A percentile compares a stretch with the other conserved stretches of the same genome.
Conservation (phyloP, 2,113 vertebrate species). For the Astur gentilis region DNA sequence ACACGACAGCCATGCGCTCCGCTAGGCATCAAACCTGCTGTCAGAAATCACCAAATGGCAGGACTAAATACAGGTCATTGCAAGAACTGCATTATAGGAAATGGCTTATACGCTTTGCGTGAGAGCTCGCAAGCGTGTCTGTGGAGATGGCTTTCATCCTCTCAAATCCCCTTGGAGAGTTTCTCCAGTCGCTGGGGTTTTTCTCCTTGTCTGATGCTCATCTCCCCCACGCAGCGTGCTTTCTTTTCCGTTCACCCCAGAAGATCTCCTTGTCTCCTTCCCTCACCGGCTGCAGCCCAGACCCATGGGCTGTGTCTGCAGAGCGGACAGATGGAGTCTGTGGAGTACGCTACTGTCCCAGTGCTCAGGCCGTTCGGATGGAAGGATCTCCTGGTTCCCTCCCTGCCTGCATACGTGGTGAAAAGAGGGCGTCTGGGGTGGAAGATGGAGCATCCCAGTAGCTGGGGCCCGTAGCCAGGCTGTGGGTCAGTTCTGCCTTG, state of each 20-base stretch:
- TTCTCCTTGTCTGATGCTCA: background rate
- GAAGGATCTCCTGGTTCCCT: background rate
- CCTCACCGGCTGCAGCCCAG: background rate
- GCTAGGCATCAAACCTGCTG: rapidly evolving
- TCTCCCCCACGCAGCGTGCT: background rate
- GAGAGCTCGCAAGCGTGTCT: background rate
- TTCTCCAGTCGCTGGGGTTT: background rate
- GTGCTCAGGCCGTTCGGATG: rapidly evolving
- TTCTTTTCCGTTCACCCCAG: background rate
- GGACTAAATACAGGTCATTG: background rate
- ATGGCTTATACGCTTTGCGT: background rate
- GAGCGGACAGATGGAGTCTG: rapidly evolving
- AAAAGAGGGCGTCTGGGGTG: background rate
- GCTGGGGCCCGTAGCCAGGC: background rate
- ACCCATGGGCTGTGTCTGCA: background rate
- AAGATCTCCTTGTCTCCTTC: background rate
- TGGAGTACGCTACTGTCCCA: rapidly evolving
- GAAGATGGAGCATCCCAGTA: background rate
- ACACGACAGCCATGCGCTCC: rapidly evolving
- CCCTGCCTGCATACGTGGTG: rapidly evolving
- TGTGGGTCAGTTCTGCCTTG: background rate
- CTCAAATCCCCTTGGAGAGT: background rate
- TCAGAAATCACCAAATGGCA: background rate
- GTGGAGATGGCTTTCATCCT: background rate
- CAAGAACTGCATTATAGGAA: background rate